Percentiles rank a stretch among this genome's conserved stretches.
phyloP scores from a whole-genome alignment of 1,140 invertebrate genomes.

The Scaptomyza graminum region DNA sequence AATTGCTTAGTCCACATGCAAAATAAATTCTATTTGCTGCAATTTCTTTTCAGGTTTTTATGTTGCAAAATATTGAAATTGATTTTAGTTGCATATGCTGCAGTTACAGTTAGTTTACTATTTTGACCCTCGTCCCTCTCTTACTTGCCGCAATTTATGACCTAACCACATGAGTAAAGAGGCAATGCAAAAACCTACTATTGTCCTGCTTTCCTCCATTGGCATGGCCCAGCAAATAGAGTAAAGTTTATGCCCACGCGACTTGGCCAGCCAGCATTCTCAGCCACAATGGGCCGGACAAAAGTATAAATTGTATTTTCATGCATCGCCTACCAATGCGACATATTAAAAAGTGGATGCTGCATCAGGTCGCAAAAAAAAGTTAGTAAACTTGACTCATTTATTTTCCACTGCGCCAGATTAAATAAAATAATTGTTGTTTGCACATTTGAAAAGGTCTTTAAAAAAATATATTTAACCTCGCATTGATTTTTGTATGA shows the following conservation, averaged over 20 bases:
- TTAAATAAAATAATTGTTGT: background rate
- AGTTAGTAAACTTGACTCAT: slow-evolving; percentile 9
- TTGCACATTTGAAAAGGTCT: too few species aligned
- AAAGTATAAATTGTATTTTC: slow-evolving; percentile 49
- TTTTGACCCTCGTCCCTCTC: background rate
- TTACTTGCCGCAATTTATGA: slow-evolving; percentile 57
- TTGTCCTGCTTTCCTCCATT: slow-evolving; percentile 18
- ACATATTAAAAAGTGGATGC: slow-evolving; percentile 35
- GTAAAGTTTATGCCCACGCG: slow-evolving; percentile 30
- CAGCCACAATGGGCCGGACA: slow-evolving; percentile 36
- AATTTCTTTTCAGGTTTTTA: slow-evolving; percentile 62
- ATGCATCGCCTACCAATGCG: slow-evolving; percentile 23
- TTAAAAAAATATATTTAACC: too few species aligned
- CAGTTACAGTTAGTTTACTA: slow-evolving; percentile 15
- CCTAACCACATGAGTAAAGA: slow-evolving; percentile 33
- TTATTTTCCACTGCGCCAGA: background rate
- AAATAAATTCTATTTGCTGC: slow-evolving; percentile 71
- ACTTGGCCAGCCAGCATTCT: slow-evolving; percentile 24
- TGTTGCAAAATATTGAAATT: slow-evolving; percentile 75
- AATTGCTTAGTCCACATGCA: slow-evolving; percentile 30
- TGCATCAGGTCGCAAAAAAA: slow-evolving; percentile 4
- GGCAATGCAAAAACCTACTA: slow-evolving; percentile 19
- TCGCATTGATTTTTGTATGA: too few species aligned
- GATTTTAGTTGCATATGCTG: slow-evolving; percentile 70
- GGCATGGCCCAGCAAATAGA: slow-evolving; percentile 12